Base-by-base conservation (phyloP, 1,140 invertebrate genomes). In the Tribolium madens region DNA sequence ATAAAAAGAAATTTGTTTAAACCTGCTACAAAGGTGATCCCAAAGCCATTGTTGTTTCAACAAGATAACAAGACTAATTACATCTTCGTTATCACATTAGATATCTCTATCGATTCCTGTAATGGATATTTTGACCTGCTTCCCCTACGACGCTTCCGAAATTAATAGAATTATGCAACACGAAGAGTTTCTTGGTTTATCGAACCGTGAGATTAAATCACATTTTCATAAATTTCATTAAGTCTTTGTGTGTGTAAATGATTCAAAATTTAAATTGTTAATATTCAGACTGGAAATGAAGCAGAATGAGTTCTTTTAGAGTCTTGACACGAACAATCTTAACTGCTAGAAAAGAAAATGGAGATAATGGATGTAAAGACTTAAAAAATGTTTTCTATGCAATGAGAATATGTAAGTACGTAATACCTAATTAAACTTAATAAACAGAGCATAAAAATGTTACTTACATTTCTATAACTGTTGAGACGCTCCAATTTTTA, bases 351-450 rank as follows among this genome's bases (percentile, higher is more conserved):
- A 14, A 15, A 53, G 15, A 53, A 53, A 53, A 15, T 9, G 4
- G 9, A 53, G 12, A 57, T 1, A 57, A 57, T 10, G 5, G 10
- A 57, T 21, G n/a, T n/a, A 57, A n/a, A 26, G 18, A 57, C 15
- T 17, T 26, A 57, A n/a, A 57, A 57, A 57, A 42, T 42, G 36
- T 12, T 15, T 57, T 18, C 52, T 57, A 12, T 57, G 52, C 52
- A n/a, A 57, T 21, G 6, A 4, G 52, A 57, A 57, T 57, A 57
- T 21, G 52, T 57, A 57, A 57, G 36, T n/a, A 5, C 6, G 21
- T 26, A 26, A 26, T 5, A 42, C 9, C 9, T 42, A 42, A 42
- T 42, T 42, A 42, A 42, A 42, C n/a, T 42, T 42, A 42, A 7
- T 42, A 42, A 42, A 42, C 36, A 10, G 9, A n/a, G 36, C 36